phyloP scores from a whole-genome alignment of 2,797 vertebrate genomes.

The Crax fasciolata region DNA sequence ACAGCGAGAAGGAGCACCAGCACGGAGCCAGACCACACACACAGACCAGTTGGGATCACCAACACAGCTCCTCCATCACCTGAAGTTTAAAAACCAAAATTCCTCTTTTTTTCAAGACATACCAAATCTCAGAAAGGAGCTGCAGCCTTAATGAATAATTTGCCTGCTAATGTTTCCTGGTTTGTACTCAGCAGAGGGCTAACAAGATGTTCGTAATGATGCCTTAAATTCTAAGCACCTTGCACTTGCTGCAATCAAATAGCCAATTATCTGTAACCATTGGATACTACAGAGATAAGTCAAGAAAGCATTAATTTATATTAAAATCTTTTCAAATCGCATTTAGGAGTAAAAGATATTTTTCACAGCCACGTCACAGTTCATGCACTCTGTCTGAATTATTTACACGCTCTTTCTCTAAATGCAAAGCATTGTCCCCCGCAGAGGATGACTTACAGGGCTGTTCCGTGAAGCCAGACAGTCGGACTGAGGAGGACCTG shows the following conservation, averaged over 20 bases:
- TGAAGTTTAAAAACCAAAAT: background rate
- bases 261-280: conserved; percentile 38
- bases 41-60: background rate
- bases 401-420: conserved; percentile 6
- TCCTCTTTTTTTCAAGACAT: background rate
- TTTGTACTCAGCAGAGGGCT: conserved; percentile 55
- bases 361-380: background rate
- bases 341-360: conserved; percentile 1
- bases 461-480: conserved; percentile 7
- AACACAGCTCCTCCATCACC: background rate
- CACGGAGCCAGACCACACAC: background rate
- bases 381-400: conserved; percentile 12
- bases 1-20: background rate
- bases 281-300: background rate
- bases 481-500: background rate
- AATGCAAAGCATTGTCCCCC: background rate
- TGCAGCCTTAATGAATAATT: conserved; percentile 18
- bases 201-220: conserved; percentile 49
- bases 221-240: conserved; percentile 32
- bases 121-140: conserved; percentile 27
- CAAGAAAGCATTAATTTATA: conserved; percentile 28
- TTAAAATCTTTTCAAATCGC: background rate
- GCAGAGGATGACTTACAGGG: background rate
- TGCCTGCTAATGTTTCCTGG: conserved; percentile 29
- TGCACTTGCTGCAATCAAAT: conserved; percentile 29